phyloP scores from a whole-genome alignment of 2,113 vertebrate species.

The Beaufortia kweichowensis region DNA sequence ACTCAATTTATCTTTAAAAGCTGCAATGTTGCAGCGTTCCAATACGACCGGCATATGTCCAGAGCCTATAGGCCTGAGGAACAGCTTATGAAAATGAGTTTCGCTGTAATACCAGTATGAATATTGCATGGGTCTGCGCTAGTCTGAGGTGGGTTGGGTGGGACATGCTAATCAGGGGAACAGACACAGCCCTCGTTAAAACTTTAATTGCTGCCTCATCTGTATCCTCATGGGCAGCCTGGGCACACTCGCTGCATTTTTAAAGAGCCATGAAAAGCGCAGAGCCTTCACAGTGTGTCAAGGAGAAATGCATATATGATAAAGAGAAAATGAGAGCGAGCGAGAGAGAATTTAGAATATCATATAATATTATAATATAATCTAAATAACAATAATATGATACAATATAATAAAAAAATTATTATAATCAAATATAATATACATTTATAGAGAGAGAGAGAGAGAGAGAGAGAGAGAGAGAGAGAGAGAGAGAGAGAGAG shows the following conservation, averaged over 20 bases:
- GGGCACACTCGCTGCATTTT: constrained; percentile 1
- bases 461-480: too few species aligned
- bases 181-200: constrained; percentile 42
- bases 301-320: neutral
- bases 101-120: constrained; percentile 18
- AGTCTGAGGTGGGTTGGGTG: neutral
- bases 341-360: too few species aligned
- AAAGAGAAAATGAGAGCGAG: neutral
- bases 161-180: constrained; percentile 26
- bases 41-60: neutral
- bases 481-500: too few species aligned
- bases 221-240: constrained; percentile 15
- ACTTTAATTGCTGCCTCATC: constrained; percentile 44
- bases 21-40: neutral
- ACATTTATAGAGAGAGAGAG: too few species aligned
- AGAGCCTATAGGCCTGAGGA: neutral
- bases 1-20: neutral
- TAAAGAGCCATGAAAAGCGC: neutral
- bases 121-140: constrained; percentile 25
- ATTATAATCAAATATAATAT: too few species aligned
- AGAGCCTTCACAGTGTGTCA: constrained; percentile 5
- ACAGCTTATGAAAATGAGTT: neutral
- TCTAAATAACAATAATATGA: too few species aligned
- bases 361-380: too few species aligned
- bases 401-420: too few species aligned